Conservation (phyloP, 1,140 invertebrate genomes). For the Bombus confusus region DNA sequence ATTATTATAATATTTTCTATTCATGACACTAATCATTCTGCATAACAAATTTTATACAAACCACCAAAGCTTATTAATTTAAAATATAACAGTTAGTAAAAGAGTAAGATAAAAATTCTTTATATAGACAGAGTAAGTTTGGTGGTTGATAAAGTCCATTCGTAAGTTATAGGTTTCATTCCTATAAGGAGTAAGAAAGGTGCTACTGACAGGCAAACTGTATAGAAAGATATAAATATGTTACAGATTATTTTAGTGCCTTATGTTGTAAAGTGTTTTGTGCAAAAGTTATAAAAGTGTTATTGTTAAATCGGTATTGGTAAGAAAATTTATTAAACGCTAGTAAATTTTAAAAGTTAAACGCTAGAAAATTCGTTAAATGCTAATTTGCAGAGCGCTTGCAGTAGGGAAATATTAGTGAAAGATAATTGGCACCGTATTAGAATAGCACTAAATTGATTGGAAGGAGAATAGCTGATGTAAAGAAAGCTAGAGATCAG, state of each 20-base stretch:
- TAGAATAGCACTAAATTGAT: conserved; percentile 61
- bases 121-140: conserved; percentile 46
- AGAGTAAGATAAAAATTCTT: conserved; percentile 11
- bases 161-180: conserved; percentile 48
- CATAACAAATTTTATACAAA: conserved; percentile 60
- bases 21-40: conserved; percentile 71
- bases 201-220: conserved; percentile 53
- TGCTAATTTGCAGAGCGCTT: conserved; percentile 72
- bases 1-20: conserved; percentile 71
- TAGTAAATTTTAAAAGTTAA: conserved; percentile 48
- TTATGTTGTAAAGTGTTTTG: conserved; percentile 65
- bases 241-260: conserved; percentile 66
- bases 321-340: conserved; percentile 41
- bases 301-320: conserved; percentile 54
- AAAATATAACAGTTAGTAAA: not conserved
- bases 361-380: conserved; percentile 46
- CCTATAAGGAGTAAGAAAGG: conserved; percentile 45
- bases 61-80: conserved; percentile 57
- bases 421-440: conserved; percentile 62
- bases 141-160: conserved; percentile 53
- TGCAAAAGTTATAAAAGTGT: conserved; percentile 66
- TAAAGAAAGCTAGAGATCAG: conserved; percentile 79
- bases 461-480: conserved; percentile 61
- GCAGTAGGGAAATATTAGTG: conserved; percentile 73
- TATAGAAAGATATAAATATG: conserved; percentile 51